Conservation (phyloP, 2,113 vertebrate species). For the Oncorhynchus keta region DNA sequence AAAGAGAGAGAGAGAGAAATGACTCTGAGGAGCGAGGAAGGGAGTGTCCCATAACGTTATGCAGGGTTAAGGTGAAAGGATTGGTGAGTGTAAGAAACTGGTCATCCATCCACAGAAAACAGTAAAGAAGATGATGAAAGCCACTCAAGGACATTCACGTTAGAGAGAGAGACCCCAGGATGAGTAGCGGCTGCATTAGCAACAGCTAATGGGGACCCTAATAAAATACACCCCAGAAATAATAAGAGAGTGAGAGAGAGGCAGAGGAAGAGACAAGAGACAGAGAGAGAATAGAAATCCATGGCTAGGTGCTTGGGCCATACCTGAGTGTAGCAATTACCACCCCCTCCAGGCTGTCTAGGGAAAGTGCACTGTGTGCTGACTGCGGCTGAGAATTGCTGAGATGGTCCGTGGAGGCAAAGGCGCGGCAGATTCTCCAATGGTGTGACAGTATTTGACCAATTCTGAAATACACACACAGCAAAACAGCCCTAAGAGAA, state of each 20-base stretch:
- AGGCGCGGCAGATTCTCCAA: constrained; percentile 1
- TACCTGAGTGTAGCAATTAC: not conserved
- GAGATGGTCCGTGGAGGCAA: constrained; percentile 9
- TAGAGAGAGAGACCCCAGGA: too few relatives aligned
- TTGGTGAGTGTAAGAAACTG: not conserved
- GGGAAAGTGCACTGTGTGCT: not conserved
- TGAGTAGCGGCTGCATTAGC: not conserved
- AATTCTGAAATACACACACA: not conserved
- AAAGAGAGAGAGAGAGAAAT: not conserved
- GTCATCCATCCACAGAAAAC: not conserved
- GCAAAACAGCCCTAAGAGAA: not conserved
- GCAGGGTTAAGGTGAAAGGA: not conserved
- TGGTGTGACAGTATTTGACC: not conserved
- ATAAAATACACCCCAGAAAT: not conserved
- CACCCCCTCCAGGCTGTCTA: constrained; percentile 6
- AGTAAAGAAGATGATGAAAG: not conserved
- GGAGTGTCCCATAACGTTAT: not conserved
- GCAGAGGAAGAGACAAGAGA: too few relatives aligned
- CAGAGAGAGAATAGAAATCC: not conserved
- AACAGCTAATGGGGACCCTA: too few relatives aligned
- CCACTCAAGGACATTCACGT: too few relatives aligned
- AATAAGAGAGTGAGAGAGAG: too few relatives aligned
- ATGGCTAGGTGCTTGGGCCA: not conserved
- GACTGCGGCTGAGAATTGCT: not conserved
- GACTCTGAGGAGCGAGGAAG: not conserved